Evolutionary conservation across 2,888 invertebrate species (phyloP), one percentile per base, ranked within the genome.

Genomic region (Leptinotarsa haldemani): DNA sequence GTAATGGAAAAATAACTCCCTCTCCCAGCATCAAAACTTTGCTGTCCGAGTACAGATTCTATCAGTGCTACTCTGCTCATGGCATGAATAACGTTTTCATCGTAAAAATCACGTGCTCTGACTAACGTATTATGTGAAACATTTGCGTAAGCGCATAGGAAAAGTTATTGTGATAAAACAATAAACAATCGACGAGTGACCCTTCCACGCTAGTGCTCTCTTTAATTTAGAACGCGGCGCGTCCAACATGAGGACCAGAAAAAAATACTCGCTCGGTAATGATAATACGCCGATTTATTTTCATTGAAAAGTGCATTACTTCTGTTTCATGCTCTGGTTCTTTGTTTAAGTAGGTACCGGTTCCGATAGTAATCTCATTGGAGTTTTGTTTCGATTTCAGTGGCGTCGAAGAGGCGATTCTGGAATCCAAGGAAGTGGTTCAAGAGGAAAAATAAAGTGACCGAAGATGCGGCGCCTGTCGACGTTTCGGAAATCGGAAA

Each of bases 371-470:
- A 40, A 40, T 56, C 56, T 56, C 56, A 56, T 56, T 18, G 4
- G n/a, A 20, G 56, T 30, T 65, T 15, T 12, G 9, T 65, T 64
- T 84, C 89, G 89, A 15, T 86, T 93, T 75, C 91, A 93, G 81
- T 92, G 91, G 48, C 89, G 92, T 80, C 92, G 91, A 84, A 84
- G 68, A 85, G 85, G 82, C 92, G 93, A 88, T 94, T 94, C 87
- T 91, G 93, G 87, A 91, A 87, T 78, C 85, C 86, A 50, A 82
- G 84, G 74, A 86, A 85, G 80, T 87, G 87, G 90, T 82, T 90
- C 88, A 85, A 89, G 86, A 80, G 88, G 87, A 87, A 86, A 80
- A 84, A 85, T 78, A 87, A 87, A 53, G 88, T 87, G 18, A 85
- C 87, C 40, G 88, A 88, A 48, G 89, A 89, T 71, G 82, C 79